Base-by-base conservation (phyloP, 2,797 vertebrate species). In the Artibeus jamaicensis region DNA sequence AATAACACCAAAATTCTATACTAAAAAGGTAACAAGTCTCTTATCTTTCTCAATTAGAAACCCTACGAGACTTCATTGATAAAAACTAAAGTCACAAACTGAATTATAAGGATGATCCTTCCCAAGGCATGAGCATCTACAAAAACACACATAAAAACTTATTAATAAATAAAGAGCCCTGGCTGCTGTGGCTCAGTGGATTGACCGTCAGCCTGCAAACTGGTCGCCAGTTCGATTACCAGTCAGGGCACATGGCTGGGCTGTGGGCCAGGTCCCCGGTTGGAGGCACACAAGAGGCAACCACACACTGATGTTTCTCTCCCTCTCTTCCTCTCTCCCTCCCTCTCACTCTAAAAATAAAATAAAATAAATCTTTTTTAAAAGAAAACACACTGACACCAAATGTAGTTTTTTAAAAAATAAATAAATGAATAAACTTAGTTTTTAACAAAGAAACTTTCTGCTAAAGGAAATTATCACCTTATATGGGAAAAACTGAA, bases 61-160 rank as follows among this genome's bases (percentile, higher is more conserved):
- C 85, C 79, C n/a, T 65, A 77, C 79, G n/a, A 86, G 65, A 93
- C 3, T 85, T 89, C 70, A 93, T 0, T 57, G 34, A 89, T 88
- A 94, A 96, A 93, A 93, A 93, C 22, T 71, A 93, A 94, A 21
- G 79, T 73, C 39, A 84, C 16, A 94, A 96, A 90, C 19, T 81
- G n/a, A 93, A 85, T 57, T 68, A 55, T 37, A 89, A 94, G 34
- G 32, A 74, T 44, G 7, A 9, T 24, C 3, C 19, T 73, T 68
- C 12, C 74, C 77, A 85, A 87, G 90, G 3, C 24, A 90, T 39
- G n/a, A 79, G 77, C 6, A 70, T 16, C 65, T 12, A 83, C 1
- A 86, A 44, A 37, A 1, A 21, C 55, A 7, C 1, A 46, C 12
- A 53, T 22, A 87, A 78, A 94, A 78, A 14, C 3, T 15, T 50